These are phyloP conservation scores for Eristalis pertinax DNA, from an alignment of 2,888 invertebrate species.

Conservation along the genomic window DNA sequence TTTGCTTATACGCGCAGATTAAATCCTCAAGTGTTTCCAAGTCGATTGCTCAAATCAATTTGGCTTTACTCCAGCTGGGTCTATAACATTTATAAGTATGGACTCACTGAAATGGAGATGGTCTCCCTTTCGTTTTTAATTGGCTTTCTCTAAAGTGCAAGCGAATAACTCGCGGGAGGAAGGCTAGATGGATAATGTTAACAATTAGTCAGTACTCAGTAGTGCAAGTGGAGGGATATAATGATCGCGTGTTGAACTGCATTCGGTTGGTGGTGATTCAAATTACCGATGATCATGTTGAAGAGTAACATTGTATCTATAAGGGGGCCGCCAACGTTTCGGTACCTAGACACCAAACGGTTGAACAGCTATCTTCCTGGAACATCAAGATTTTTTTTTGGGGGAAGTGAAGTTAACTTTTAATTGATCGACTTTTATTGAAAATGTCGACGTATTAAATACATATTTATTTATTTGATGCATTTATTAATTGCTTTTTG, in stretches of 20 bases:
- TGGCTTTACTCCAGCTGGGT: slow-evolving; percentile 13
- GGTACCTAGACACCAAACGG: slow-evolving; percentile 64
- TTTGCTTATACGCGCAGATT: neutral
- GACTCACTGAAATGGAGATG: neutral
- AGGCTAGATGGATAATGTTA: slow-evolving; percentile 34
- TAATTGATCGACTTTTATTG: neutral
- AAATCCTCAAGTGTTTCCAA: slow-evolving; percentile 18
- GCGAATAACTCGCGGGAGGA: slow-evolving; percentile 11
- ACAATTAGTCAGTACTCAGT: slow-evolving; percentile 34
- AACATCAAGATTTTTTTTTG: neutral
- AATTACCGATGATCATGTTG: slow-evolving; percentile 46
- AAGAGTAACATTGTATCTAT: slow-evolving; percentile 29
- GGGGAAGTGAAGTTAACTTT: slow-evolving; percentile 22
- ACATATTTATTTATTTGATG: neutral
- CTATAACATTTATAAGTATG: slow-evolving; percentile 68
- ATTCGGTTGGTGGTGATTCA: slow-evolving; percentile 38
- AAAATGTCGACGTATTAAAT: neutral
- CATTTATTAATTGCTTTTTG: neutral
- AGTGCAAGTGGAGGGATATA: slow-evolving; percentile 38
- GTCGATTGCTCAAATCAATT: slow-evolving; percentile 44
- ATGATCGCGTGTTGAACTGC: slow-evolving; percentile 56
- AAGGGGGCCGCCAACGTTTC: slow-evolving; percentile 37
- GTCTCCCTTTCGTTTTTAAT: slow-evolving; percentile 27
- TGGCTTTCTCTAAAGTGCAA: slow-evolving; percentile 48
- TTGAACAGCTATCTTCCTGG: slow-evolving; percentile 64